Percentiles rank a stretch among this genome's conserved stretches.
Evolutionary conservation across 2,888 invertebrate species (phyloP).

Genomic region (Abrostola tripartita): DNA sequence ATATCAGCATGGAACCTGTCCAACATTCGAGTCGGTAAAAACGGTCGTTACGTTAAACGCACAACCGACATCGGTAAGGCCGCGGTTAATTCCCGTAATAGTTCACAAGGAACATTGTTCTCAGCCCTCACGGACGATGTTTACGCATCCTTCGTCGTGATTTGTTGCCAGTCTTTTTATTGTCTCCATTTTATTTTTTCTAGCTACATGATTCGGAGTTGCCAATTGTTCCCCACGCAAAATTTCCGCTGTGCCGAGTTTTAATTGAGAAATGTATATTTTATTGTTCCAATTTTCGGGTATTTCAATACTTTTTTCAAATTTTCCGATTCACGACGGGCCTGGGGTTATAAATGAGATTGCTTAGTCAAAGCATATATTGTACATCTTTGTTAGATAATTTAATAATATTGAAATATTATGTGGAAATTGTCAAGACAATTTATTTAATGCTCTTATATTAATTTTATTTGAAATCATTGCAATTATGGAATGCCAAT

Average conservation of each 20-base stretch:
- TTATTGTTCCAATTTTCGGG: conserved; percentile 62
- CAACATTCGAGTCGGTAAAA: conserved; percentile 31
- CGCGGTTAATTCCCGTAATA: conserved; percentile 56
- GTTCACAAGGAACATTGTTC: conserved; percentile 60
- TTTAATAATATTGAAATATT: not conserved
- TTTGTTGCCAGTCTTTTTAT: conserved; percentile 71
- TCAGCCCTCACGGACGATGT: conserved; percentile 57
- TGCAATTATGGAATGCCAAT: too few species aligned
- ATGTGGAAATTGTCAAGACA: not conserved
- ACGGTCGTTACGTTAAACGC: conserved; percentile 27
- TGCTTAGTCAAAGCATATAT: not conserved
- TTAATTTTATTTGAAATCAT: too few species aligned
- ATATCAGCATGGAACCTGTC: conserved; percentile 42
- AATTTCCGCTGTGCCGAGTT: conserved; percentile 57
- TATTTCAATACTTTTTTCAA: conserved; percentile 17
- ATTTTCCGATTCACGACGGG: not conserved
- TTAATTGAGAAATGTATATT: conserved; percentile 69
- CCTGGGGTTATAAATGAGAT: conserved; percentile 6
- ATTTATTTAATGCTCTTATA: conserved; percentile 1
- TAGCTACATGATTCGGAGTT: conserved; percentile 42
- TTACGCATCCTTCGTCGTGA: conserved; percentile 71
- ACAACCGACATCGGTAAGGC: conserved; percentile 39
- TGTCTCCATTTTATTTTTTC: conserved; percentile 63
- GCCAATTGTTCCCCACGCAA: conserved; percentile 58
- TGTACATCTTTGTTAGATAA: too few species aligned